Evolutionary conservation across 2,888 invertebrate genomes (phyloP), one percentile per base, ranked within the genome.

Genomic region (Drosophila rellima): DNA sequence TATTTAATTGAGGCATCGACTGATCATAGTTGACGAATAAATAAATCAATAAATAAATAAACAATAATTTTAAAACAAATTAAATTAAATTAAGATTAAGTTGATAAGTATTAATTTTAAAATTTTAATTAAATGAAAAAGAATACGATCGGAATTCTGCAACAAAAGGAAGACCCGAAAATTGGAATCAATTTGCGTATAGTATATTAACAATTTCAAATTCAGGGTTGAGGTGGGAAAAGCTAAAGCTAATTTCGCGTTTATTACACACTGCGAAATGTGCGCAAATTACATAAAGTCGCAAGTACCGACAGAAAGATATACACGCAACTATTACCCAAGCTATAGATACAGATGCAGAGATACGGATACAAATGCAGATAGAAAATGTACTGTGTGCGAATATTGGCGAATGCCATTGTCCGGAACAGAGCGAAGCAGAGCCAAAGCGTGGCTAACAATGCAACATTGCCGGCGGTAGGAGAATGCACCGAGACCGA

Each of bases 201-300:
- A 70, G 56, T 47, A 69, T 68, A 55, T 52, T 23, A 54, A 56
- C 65, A 64, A 70, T 69, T 72, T 70, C 70, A 68, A 70, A 84
- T 72, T 59, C 75, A 64, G 63, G 55, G 40, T 39, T 56, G 54
- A 65, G 70, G 65, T 63, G 62, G 52, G 74, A 66, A 70, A 56
- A 79, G 65, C 70, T 73, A 67, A 70, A 80, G 74, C 73, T 70
- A 86, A 83, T 86, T 86, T 79, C 57, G 66, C 69, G 77, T 66
- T 73, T 68, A 77, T 79, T 74, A 68, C 67, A 60, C 70, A 54
- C 52, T 48, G 67, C 62, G 52, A 79, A 78, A 71, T 79, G 64
- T 74, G 74, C 69, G 77, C 77, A 82, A 82, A 84, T 81, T 84
- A 77, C 60, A 79, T 70, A 62, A 71, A 63, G 66, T 47, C n/a